A percentile compares a stretch with the other conserved stretches of the same genome.
phyloP scores from a whole-genome alignment of 2,113 vertebrate genomes.

The Heterochromis multidens region DNA sequence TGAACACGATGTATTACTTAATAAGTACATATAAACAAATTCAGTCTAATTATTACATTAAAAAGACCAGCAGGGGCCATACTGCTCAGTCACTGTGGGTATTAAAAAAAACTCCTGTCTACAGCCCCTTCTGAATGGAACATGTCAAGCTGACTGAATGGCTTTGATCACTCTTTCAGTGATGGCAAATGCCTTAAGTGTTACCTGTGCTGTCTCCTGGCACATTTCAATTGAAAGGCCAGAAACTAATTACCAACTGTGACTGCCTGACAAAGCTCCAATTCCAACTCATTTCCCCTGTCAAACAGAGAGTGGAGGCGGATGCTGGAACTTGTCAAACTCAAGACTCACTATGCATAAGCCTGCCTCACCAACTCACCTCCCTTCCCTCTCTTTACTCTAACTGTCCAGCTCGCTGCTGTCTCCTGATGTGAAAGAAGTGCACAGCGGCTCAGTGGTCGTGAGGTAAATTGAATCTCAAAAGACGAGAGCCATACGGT shows the following conservation, averaged over 20 bases:
- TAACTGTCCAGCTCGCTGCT: slow-evolving; percentile 11
- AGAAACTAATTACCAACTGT: slow-evolving; percentile 58
- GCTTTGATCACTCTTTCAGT: slow-evolving; percentile 42
- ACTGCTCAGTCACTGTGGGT: not conserved
- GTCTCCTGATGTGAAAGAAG: slow-evolving; percentile 49
- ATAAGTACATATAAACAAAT: not conserved
- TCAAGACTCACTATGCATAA: slow-evolving; percentile 36
- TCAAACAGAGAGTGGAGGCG: slow-evolving; percentile 22
- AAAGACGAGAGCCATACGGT: slow-evolving; percentile 45
- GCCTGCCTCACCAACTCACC: not conserved
- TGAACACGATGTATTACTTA: not conserved
- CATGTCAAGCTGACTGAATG: slow-evolving; percentile 2
- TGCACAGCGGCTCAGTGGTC: slow-evolving; percentile 36
- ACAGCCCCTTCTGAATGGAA: not conserved
- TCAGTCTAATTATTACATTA: not conserved
- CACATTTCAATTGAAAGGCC: slow-evolving; percentile 51
- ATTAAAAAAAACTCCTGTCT: not conserved
- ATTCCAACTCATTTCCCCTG: slow-evolving; percentile 51
- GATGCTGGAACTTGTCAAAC: slow-evolving; percentile 31
- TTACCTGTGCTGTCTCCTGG: slow-evolving; percentile 37
- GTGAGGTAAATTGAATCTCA: slow-evolving; percentile 68
- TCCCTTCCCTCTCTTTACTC: not conserved
- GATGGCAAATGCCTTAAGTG: slow-evolving; percentile 32
- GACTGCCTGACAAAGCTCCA: slow-evolving; percentile 48
- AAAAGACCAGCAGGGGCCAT: not conserved